Evolutionary conservation across 2,888 invertebrate genomes (phyloP), one percentile per base, ranked within the genome.

Genomic region (Lochmaea crataegi): DNA sequence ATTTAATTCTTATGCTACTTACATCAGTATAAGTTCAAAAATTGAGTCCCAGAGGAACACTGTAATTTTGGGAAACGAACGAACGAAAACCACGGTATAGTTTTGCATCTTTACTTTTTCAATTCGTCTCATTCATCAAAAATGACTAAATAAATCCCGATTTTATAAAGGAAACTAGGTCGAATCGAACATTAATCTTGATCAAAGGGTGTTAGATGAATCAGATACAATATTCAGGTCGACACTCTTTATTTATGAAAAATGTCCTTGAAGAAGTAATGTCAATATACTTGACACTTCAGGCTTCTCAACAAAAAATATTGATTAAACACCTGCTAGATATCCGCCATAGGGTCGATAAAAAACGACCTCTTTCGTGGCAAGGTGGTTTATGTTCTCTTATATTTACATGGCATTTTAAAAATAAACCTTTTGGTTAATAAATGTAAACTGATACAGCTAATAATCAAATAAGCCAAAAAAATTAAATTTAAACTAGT

Each of bases 251-350:
- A 65, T 65, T 51, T 32, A 45, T 51, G 12, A 65, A 42, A 32
- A 65, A 26, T 16, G 32, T 72, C 56, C 11, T 22, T 42, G 42
- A 71, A 51, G 14, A 32, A 57, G 38, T 38, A 67, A 56, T 41
- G 56, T 61, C 38, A 26, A 18, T 56, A 41, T 53, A 61, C 32
- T 22, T 26, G 41, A 42, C 41, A 53, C 45, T 18, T 18, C 48
- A n/a, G 16, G 26, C 10, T 1, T 22, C 6, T 6, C 57, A 53
- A 56, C 53, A 64, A 64, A 48, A 26, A 42, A 10, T 68, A 67
- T 67, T 45, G 67, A 68, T 72, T 72, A 64, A 58, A 64, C 64
- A 68, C 72, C 72, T 68, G 72, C 42, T 65, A 45, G 58, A 71
- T 60, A 51, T 22, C 53, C 18, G 48, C 32, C 51, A 56, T 51